Conservation (phyloP, 2,797 vertebrate species). For the Phataginus tetradactyla region DNA sequence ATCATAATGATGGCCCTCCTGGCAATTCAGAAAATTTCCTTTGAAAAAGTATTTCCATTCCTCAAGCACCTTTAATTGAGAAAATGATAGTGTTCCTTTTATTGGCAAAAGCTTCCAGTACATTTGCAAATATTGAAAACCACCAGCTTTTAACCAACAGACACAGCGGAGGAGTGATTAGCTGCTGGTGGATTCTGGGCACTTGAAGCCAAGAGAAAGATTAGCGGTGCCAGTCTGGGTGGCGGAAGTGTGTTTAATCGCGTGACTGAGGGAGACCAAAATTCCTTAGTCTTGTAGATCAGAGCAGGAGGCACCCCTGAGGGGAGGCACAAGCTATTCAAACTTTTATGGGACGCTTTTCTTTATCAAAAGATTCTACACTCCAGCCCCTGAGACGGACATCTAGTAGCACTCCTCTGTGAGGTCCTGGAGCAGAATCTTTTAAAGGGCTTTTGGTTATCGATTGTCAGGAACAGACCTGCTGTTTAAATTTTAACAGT, state of each 20-base stretch:
- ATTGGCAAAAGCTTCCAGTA: neutral
- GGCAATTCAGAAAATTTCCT: neutral
- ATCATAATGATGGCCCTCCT: neutral
- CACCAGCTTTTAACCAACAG: slow-evolving; percentile 53
- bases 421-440: slow-evolving; percentile 18
- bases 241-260: slow-evolving; percentile 69
- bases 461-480: slow-evolving; percentile 70
- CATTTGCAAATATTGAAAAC: slow-evolving; percentile 16
- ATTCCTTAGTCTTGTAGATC: slow-evolving; percentile 67
- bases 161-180: slow-evolving; percentile 16
- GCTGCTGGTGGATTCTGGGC: slow-evolving; percentile 40
- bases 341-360: slow-evolving; percentile 55
- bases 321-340: neutral
- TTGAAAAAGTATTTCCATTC: slow-evolving; percentile 30
- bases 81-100: slow-evolving; percentile 37
- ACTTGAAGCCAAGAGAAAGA: slow-evolving; percentile 66
- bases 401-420: neutral
- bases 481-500: slow-evolving; percentile 82
- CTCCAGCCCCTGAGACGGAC: neutral
- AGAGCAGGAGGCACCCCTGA: slow-evolving; percentile 59
- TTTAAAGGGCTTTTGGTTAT: slow-evolving; percentile 68
- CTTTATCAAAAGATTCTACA: neutral
- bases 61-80: slow-evolving; percentile 58
- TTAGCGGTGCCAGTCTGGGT: slow-evolving; percentile 57
- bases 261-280: slow-evolving; percentile 56